Base-by-base conservation (phyloP, 2,888 invertebrate species). In the Drosophila greeni region DNA sequence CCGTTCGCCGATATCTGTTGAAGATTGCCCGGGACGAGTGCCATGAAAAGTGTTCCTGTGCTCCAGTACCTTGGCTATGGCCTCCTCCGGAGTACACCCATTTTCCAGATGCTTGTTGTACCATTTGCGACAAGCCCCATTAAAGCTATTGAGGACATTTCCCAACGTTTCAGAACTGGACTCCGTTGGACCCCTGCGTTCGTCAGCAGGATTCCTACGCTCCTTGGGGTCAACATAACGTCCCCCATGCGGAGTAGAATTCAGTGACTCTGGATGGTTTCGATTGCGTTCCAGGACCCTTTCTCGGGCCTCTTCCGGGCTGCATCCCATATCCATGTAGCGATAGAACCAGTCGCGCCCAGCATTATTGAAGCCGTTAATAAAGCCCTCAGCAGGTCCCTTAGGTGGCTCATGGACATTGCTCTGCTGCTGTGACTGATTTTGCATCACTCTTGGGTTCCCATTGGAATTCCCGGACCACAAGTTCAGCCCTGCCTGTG, bases 321-420 rank as follows among this genome's bases (percentile, higher is more conserved):
- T 16, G 29, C 16, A 29, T 9, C 55, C 55, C 54, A 16, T 37
- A 1, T 37, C 16, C 6, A 53, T 6, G 20, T 37, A 53, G 37
- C 54, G 55, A 16, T 23, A 33, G 36, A 14, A 55, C 53, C 34
- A 36, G 12, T 52, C 36, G 36, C 55, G 53, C 6, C 20, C 53
- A 11, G 55, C 29, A 16, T 16, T 20, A 36, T 34, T 52, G 4
- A 55, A 53, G 1, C 5, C n/a, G 0, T 14, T 6, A 5, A 36
- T 5, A 29, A n/a, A 20, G 9, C n/a, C 5, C 1, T 34, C n/a
- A 12, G 8, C 9, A 8, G n/a, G 20, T 20, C 20, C 9, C 8
- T 26, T 11, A 2, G 34, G n/a, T 3, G 18, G 33, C 5, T n/a
- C 24, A 24, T 14, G 12, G 14, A 14, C 5, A n/a, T 47, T 31